Percentiles rank a stretch among this genome's conserved stretches.
Conservation (phyloP, 2,888 invertebrate species). For the Temnothorax unifasciatus region DNA sequence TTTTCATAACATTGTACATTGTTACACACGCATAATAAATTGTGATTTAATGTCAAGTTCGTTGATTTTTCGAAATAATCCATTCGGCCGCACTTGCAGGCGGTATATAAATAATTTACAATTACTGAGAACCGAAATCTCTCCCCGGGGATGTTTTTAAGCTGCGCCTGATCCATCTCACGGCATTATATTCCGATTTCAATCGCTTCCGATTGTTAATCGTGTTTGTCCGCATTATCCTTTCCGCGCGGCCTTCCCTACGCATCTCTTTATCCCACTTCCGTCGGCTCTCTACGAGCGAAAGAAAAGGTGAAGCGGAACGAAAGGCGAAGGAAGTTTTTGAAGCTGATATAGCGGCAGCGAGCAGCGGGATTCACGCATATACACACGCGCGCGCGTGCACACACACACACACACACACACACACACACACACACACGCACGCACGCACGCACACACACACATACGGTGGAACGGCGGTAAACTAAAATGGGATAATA, state of each 20-base stretch:
- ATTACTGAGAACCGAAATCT: background rate
- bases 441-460: too few species aligned
- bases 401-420: background rate
- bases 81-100: too few species aligned
- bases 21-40: background rate
- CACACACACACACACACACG: background rate
- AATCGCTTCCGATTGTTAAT: constrained; percentile 49
- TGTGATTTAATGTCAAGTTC: background rate
- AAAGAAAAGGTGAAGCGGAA: constrained; percentile 38
- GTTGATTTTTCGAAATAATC: background rate
- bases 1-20: background rate
- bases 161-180: constrained; percentile 1
- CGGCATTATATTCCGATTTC: constrained; percentile 30
- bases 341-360: constrained; percentile 43
- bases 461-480: constrained; percentile 71
- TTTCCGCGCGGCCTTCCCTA: constrained; percentile 31
- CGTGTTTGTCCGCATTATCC: constrained; percentile 38
- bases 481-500: constrained; percentile 85
- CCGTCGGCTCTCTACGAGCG: constrained; percentile 35
- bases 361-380: constrained; percentile 42
- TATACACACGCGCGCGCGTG: constrained; percentile 26
- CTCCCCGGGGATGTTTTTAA: background rate
- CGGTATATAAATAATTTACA: background rate
- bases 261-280: constrained; percentile 52
- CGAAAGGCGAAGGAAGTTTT: constrained; percentile 51